Conservation (phyloP, 35 echinoderm and acorn worm species). For the Lytechinus pictus region DNA sequence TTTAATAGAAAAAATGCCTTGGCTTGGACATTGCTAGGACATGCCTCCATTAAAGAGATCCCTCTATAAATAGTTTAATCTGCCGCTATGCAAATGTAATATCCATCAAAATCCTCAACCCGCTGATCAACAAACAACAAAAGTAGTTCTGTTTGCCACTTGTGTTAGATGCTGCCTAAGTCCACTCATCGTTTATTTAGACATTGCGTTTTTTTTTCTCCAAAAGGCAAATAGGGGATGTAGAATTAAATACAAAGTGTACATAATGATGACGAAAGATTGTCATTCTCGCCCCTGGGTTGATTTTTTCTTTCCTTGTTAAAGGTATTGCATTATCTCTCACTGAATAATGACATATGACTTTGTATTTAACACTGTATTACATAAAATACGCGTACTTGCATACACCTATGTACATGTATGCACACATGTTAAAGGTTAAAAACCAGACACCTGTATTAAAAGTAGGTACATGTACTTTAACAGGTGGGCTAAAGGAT, state of each 20-base stretch:
- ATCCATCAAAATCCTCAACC: conserved; percentile 27
- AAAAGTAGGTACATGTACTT: too few relatives aligned
- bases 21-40: not conserved
- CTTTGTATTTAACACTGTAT: not conserved
- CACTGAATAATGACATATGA: too few relatives aligned
- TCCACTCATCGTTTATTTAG: conserved; percentile 24
- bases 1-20: too few relatives aligned
- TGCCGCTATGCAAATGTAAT: not conserved
- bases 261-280: conserved; percentile 11
- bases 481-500: too few relatives aligned
- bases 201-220: not conserved
- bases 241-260: conserved; percentile 22
- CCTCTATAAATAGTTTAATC: conserved; percentile 31
- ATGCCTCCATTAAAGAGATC: not conserved
- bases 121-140: conserved; percentile 31
- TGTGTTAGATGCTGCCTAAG: not conserved
- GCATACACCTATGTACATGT: too few relatives aligned
- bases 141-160: conserved; percentile 41
- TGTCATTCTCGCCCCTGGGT: not conserved
- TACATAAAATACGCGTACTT: not conserved
- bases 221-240: not conserved
- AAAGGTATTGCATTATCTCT: too few relatives aligned
- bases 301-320: not conserved
- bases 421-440: not conserved
- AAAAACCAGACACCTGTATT: too few relatives aligned